Conservation (phyloP, 1,140 invertebrate genomes). For the Psix sp. region DNA sequence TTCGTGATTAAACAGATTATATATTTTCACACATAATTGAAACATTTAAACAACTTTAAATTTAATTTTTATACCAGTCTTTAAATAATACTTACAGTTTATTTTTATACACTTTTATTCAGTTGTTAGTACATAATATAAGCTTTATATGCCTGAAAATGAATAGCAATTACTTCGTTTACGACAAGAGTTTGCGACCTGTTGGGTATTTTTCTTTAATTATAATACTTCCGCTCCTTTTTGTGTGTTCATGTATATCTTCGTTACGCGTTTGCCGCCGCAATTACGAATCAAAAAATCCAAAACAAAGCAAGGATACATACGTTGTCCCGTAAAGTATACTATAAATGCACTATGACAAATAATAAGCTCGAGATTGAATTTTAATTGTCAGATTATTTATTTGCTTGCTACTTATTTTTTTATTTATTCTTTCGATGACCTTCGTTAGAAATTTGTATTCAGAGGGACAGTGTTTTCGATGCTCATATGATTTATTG, state of each 20-base stretch:
- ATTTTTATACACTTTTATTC: too few relatives aligned
- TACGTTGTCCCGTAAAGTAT: slow-evolving; percentile 39
- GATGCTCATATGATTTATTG: too few relatives aligned
- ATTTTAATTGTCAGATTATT: slow-evolving; percentile 43
- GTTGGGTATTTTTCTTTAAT: slow-evolving; percentile 33
- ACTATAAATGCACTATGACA: slow-evolving; percentile 30
- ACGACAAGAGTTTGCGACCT: slow-evolving; percentile 26
- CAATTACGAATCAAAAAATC: slow-evolving; percentile 9
- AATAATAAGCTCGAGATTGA: slow-evolving; percentile 35
- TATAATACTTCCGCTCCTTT: slow-evolving; percentile 36
- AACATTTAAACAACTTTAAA: too few relatives aligned
- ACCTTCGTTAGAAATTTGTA: too few relatives aligned
- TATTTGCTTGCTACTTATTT: slow-evolving; percentile 40
- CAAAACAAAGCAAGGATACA: slow-evolving; percentile 20
- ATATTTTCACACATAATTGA: too few relatives aligned
- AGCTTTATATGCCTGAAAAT: too few relatives aligned
- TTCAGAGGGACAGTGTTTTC: too few relatives aligned
- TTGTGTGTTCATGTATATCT: slow-evolving; percentile 24
- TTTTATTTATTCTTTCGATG: too few relatives aligned
- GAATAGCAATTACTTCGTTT: slow-evolving; percentile 37
- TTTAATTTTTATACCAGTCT: too few relatives aligned
- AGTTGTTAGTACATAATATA: too few relatives aligned
- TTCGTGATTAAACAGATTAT: too few relatives aligned
- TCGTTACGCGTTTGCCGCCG: slow-evolving; percentile 22
- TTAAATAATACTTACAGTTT: too few relatives aligned